A percentile compares a stretch with the other conserved stretches of the same genome.
These are phyloP conservation scores for Schrankia costaestrigalis DNA, from an alignment of 2,888 invertebrate species.

Conservation along the genomic window DNA sequence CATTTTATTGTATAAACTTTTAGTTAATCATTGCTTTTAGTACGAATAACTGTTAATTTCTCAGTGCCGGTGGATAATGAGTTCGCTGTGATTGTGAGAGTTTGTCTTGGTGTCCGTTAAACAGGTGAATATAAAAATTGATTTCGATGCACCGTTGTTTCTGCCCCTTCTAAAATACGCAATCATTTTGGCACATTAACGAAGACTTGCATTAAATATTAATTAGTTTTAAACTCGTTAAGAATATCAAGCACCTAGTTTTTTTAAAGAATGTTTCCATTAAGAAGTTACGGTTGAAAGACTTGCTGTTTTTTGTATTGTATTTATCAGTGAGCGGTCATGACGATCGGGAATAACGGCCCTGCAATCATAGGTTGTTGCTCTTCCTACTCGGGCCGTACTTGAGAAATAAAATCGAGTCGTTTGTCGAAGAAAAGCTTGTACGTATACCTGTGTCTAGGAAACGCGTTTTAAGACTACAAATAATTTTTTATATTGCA, in stretches of 20 bases:
- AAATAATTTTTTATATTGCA: slow-evolving; percentile 25
- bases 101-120: slow-evolving; percentile 61
- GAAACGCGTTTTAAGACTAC: slow-evolving; percentile 28
- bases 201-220: slow-evolving; percentile 30
- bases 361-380: slow-evolving; percentile 80
- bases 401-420: slow-evolving; percentile 55
- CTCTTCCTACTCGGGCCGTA: slow-evolving; percentile 65
- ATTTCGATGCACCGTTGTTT: slow-evolving; percentile 51
- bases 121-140: slow-evolving; percentile 70
- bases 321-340: slow-evolving; percentile 61
- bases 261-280: slow-evolving; percentile 24
- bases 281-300: slow-evolving; percentile 35
- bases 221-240: slow-evolving; percentile 30
- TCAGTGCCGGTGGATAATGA: slow-evolving; percentile 73
- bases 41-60: slow-evolving; percentile 70
- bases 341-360: slow-evolving; percentile 75
- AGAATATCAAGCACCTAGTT: slow-evolving; percentile 16
- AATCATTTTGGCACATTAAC: slow-evolving; percentile 31
- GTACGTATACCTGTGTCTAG: slow-evolving; percentile 24
- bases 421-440: slow-evolving; percentile 52
- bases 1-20: slow-evolving; percentile 20
- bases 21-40: slow-evolving; percentile 58
- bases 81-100: slow-evolving; percentile 72
- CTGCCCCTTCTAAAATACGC: slow-evolving; percentile 33
- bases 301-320: slow-evolving; percentile 40